Conservation (phyloP, 2,113 vertebrate genomes). For the Serilophus lunatus region DNA sequence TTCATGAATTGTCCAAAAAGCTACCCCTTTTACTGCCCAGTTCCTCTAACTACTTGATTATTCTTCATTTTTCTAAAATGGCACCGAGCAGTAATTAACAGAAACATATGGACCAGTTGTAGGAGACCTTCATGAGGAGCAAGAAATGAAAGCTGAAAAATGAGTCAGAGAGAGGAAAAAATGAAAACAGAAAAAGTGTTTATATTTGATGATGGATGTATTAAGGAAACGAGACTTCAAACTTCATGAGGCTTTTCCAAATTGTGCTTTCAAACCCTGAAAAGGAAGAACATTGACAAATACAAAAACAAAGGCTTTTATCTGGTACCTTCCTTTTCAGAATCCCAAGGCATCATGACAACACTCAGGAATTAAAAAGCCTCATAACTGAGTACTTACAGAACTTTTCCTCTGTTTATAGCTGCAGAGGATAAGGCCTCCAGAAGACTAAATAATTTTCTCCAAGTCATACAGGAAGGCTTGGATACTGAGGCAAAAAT, state of each 20-base stretch:
- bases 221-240: neutral
- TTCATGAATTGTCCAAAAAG: constrained; percentile 38
- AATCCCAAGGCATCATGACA: neutral
- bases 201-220: neutral
- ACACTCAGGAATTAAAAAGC: neutral
- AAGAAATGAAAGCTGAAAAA: neutral
- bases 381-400: neutral
- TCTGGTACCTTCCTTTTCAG: neutral
- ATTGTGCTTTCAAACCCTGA: neutral
- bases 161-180: neutral
- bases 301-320: neutral
- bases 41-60: constrained; percentile 29
- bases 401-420: neutral
- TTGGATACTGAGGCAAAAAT: neutral
- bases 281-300: neutral
- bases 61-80: constrained; percentile 17
- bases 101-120: neutral
- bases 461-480: neutral
- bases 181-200: neutral
- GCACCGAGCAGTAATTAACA: neutral
- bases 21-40: constrained; percentile 2
- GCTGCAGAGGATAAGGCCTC: neutral
- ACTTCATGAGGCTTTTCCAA: neutral
- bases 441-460: neutral
- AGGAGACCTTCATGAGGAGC: neutral